phyloP scores from a whole-genome alignment of 2,888 invertebrate species.

The Craniophora ligustri region DNA sequence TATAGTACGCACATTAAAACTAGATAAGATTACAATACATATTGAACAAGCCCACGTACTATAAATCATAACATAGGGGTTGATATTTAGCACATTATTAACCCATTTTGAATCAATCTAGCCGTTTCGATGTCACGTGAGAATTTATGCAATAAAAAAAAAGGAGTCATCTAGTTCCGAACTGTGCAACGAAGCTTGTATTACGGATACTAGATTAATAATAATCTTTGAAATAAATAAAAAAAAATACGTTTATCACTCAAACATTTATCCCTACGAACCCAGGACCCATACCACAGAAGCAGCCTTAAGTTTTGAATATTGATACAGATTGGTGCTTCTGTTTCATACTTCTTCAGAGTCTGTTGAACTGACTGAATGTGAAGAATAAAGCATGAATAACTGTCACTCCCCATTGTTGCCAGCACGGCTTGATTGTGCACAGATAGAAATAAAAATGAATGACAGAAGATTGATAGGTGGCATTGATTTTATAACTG shows the following conservation, averaged over 20 bases:
- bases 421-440: constrained; percentile 11
- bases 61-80: no score
- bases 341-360: constrained; percentile 10
- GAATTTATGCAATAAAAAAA: no score
- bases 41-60: no score
- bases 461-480: constrained; percentile 17
- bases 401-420: constrained; percentile 49
- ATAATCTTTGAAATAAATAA: no score
- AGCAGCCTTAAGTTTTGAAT: neutral
- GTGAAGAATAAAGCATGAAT: constrained; percentile 53
- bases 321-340: constrained; percentile 10
- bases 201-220: no score
- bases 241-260: no score
- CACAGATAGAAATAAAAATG: constrained; percentile 26
- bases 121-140: neutral
- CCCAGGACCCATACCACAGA: no score
- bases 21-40: neutral
- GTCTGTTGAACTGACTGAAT: neutral
- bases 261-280: no score
- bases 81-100: neutral
- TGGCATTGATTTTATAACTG: no score
- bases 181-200: no score
- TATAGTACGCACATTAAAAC: neutral
- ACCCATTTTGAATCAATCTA: neutral
- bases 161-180: no score